Conservation (phyloP, 2,888 invertebrate genomes). For the Troglohyphantes excavatus region DNA sequence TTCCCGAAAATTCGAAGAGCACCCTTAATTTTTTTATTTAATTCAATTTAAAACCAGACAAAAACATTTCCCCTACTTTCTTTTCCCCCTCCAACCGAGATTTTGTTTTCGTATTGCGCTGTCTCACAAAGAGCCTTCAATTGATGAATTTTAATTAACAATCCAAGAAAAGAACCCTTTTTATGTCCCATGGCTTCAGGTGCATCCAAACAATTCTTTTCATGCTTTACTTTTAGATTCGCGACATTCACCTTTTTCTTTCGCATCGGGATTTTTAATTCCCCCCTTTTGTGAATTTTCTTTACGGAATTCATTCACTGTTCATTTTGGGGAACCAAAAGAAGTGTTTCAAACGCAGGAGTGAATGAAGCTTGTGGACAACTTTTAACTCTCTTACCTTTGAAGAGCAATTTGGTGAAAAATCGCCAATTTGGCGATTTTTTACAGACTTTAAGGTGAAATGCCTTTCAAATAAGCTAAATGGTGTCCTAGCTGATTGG, state of each 20-base stretch:
- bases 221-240: not conserved
- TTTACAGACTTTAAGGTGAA: no score
- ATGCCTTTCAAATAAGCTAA: no score
- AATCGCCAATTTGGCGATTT: no score
- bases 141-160: constrained; percentile 10
- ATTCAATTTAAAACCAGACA: not conserved
- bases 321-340: not conserved
- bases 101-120: not conserved
- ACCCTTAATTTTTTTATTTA: not conserved
- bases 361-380: no score
- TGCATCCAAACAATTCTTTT: not conserved
- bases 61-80: not conserved
- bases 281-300: not conserved
- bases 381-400: no score
- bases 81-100: not conserved
- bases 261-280: not conserved
- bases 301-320: not conserved
- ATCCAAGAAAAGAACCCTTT: not conserved
- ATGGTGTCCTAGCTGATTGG: no score
- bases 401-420: no score
- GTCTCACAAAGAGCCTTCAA: not conserved
- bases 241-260: not conserved
- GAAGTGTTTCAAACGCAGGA: no score
- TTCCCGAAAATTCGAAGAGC: not conserved
- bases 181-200: not conserved